phyloP scores from a whole-genome alignment of 2,797 vertebrate genomes.

The Tamandua tetradactyla region DNA sequence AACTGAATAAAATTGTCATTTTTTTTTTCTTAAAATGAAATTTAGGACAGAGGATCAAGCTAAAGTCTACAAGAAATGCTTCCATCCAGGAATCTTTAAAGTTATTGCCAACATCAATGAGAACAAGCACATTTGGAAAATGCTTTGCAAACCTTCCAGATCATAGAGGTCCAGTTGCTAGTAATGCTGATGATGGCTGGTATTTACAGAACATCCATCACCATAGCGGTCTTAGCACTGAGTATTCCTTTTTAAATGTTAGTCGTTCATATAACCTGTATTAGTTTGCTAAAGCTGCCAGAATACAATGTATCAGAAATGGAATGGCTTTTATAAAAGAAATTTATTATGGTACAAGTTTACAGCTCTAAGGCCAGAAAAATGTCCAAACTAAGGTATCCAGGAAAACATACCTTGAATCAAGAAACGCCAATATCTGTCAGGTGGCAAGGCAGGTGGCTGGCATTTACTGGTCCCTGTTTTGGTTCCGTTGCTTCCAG shows the following conservation, averaged over 20 bases:
- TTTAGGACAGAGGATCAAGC: slow-evolving; percentile 5
- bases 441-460: too few relatives aligned
- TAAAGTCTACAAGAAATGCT: slow-evolving; percentile 41
- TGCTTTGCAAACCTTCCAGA: slow-evolving; percentile 15
- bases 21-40: slow-evolving; percentile 23
- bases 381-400: too few relatives aligned
- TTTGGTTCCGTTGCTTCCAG: too few relatives aligned
- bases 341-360: too few relatives aligned
- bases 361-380: too few relatives aligned
- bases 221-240: neutral
- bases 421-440: too few relatives aligned
- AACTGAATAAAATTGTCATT: neutral
- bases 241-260: neutral
- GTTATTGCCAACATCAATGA: neutral
- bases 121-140: slow-evolving; percentile 27
- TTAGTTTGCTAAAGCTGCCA: too few relatives aligned
- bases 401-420: too few relatives aligned
- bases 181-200: neutral
- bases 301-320: too few relatives aligned
- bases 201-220: neutral
- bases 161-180: neutral
- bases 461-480: too few relatives aligned
- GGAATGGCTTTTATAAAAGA: too few relatives aligned
- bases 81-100: slow-evolving; percentile 36
- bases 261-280: neutral